Percentiles rank a stretch among this genome's conserved stretches.
phyloP scores from a whole-genome alignment of 2,113 vertebrate genomes.

The Pseudonaja textilis region DNA sequence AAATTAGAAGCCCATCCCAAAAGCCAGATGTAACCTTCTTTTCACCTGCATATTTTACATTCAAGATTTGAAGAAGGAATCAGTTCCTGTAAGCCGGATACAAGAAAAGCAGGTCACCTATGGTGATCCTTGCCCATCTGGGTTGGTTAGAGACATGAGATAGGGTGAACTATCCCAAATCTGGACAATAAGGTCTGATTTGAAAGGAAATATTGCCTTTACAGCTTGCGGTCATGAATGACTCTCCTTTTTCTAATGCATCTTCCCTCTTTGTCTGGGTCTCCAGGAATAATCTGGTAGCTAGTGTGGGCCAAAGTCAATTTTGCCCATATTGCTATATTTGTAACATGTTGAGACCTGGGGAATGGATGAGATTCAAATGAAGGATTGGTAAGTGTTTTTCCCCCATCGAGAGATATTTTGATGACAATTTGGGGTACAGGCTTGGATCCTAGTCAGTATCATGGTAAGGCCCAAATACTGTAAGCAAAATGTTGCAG shows the following conservation, averaged over 20 bases:
- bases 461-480: slow-evolving; percentile 15
- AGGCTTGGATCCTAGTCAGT: background rate
- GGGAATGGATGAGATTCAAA: background rate
- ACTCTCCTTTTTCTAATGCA: background rate
- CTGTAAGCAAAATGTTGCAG: background rate
- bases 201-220: background rate
- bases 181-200: background rate
- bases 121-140: background rate
- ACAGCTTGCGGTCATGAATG: background rate
- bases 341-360: background rate
- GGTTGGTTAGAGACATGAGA: background rate
- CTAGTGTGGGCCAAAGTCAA: background rate
- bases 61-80: background rate
- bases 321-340: background rate
- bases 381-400: background rate
- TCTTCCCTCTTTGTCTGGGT: background rate
- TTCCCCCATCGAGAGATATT: background rate
- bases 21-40: background rate
- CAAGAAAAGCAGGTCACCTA: background rate
- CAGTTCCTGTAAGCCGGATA: background rate
- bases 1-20: background rate
- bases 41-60: background rate
- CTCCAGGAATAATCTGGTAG: background rate
- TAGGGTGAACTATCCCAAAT: background rate
- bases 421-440: background rate